Evolutionary conservation across 2,888 invertebrate species (phyloP), one percentile per base, ranked within the genome.

Genomic region (Atherix ibis): DNA sequence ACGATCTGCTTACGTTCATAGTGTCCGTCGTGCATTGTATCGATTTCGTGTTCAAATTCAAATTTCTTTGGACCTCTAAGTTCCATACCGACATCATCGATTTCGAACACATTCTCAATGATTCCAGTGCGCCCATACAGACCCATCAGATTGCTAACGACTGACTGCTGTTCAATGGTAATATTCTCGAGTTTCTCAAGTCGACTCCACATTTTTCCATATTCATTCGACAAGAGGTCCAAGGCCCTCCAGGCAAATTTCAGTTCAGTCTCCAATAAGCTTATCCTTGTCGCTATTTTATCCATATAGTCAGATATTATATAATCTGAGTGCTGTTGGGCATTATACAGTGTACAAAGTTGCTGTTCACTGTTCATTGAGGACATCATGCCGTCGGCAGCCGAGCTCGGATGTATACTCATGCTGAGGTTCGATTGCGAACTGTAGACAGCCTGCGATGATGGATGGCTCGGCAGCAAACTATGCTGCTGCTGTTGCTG

Each of bases 191-290:
- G 64, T 56, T 88, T 83, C 52, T 91, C 89, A 39, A 91, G 64
- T 28, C 88, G 68, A 51, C 84, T 83, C 88, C 89, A 91, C 81
- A 91, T 91, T 56, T 85, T 82, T 34, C 88, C 82, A 51, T 89
- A 91, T 55, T 91, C 91, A 51, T 84, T 84, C 25, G 87, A 87
- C 19, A 91, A 71, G 34, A 91, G 67, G 54, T 91, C 89, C 36
- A 91, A 66, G 3, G 89, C 88, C 43, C 88, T 71, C 89, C 89
- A 91, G 13, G 91, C 89, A 53, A 87, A 88, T 52, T 87, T 82
- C 31, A 91, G 67, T 61, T 91, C 89, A 3, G 85, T 84, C 60
- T 91, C 89, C 10, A 91, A 70, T 47, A 88, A 77, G 51, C 79
- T 84, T 40, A 91, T 71, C 22, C 88, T 71, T 17, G 85, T 84